Percentiles rank a stretch among this genome's conserved stretches.
phyloP scores from a whole-genome alignment of 2,888 invertebrate genomes.

The Brenthis hecate region DNA sequence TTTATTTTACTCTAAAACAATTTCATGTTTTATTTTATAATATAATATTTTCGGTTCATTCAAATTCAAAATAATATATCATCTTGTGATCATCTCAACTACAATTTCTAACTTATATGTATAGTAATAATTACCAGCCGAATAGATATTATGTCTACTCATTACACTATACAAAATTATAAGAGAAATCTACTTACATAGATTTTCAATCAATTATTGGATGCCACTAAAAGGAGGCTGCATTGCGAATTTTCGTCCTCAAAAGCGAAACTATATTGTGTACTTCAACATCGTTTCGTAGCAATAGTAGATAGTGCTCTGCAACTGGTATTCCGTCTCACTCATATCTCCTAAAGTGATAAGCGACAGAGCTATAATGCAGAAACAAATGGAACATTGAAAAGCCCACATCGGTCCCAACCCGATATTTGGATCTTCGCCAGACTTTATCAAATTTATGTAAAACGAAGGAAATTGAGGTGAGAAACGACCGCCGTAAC shows the following conservation, averaged over 20 bases:
- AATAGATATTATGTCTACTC: background rate
- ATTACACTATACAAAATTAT: no score
- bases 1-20: no score
- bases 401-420: constrained; percentile 44
- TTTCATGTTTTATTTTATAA: no score
- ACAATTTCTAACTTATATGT: no score
- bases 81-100: no score
- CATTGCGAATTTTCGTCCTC: constrained; percentile 41
- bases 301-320: constrained; percentile 31
- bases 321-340: constrained; percentile 36
- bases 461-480: constrained; percentile 71
- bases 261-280: constrained; percentile 34
- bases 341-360: constrained; percentile 39
- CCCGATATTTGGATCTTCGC: constrained; percentile 60
- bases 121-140: no score
- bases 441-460: constrained; percentile 72
- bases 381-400: constrained; percentile 47
- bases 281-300: constrained; percentile 34
- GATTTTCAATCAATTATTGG: background rate
- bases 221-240: constrained; percentile 28
- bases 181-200: background rate
- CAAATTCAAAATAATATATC: no score
- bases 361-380: constrained; percentile 45
- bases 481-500: constrained; percentile 57
- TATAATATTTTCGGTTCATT: no score